A percentile compares a stretch with the other conserved stretches of the same genome.
phyloP scores from a whole-genome alignment of 1,140 invertebrate genomes.

The Drosophila obscura region DNA sequence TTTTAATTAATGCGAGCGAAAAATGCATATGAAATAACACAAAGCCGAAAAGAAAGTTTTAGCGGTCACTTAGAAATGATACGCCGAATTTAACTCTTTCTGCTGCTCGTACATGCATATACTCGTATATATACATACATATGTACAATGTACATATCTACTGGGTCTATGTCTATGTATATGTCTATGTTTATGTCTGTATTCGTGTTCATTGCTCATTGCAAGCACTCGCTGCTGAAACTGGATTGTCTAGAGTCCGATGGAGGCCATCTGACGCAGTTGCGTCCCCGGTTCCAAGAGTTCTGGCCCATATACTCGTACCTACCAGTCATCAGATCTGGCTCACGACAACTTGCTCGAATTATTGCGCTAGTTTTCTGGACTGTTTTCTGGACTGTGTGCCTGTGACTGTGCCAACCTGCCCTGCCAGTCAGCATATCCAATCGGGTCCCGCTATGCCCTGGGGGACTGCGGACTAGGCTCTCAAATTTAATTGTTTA shows the following conservation, averaged over 20 bases:
- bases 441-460: too few species aligned
- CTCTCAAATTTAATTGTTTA: too few species aligned
- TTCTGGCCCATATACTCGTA: constrained; percentile 19
- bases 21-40: constrained; percentile 37
- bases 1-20: constrained; percentile 70
- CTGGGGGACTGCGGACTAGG: too few species aligned
- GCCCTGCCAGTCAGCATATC: too few species aligned
- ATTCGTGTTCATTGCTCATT: too few species aligned
- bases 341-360: neutral
- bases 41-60: constrained; percentile 71
- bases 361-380: too few species aligned
- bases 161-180: too few species aligned
- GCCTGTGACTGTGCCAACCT: too few species aligned
- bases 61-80: constrained; percentile 47
- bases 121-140: neutral
- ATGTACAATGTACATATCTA: too few species aligned
- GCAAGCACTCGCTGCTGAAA: constrained; percentile 20
- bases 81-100: constrained; percentile 61
- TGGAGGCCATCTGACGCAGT: constrained; percentile 63
- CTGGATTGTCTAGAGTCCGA: constrained; percentile 38
- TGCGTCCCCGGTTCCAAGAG: constrained; percentile 43
- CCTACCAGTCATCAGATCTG: constrained; percentile 10
- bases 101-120: constrained; percentile 25
- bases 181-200: too few species aligned
- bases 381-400: too few species aligned